Conservation (phyloP, 2,797 vertebrate genomes). For the Pogonophryne albipinna region DNA sequence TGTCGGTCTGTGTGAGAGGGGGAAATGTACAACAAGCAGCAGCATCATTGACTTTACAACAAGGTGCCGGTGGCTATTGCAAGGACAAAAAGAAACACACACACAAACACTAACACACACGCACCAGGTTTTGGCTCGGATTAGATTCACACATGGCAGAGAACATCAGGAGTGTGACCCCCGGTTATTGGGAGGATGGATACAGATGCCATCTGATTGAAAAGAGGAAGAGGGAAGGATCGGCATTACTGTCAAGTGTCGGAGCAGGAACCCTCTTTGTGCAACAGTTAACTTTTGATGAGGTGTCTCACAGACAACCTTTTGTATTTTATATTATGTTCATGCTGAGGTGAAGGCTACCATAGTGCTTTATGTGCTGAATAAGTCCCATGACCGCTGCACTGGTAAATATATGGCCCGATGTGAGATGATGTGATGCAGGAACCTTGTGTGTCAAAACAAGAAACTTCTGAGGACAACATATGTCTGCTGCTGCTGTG, state of each 20-base stretch:
- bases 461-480: neutral
- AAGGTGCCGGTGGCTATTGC: conserved; percentile 60
- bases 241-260: conserved; percentile 22
- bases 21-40: conserved; percentile 52
- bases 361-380: conserved; percentile 24
- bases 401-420: conserved; percentile 4
- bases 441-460: conserved; percentile 5
- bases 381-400: conserved; percentile 22
- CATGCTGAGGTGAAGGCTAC: conserved; percentile 39
- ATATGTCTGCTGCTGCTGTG: neutral
- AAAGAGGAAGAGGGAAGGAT: conserved; percentile 43
- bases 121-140: conserved; percentile 41
- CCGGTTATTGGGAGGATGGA: conserved; percentile 47
- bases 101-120: conserved; percentile 1
- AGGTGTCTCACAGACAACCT: conserved; percentile 20
- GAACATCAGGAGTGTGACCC: conserved; percentile 43
- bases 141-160: conserved; percentile 66
- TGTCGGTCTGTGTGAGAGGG: conserved; percentile 35
- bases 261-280: conserved; percentile 31
- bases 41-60: conserved; percentile 68
- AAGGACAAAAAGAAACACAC: conserved; percentile 34
- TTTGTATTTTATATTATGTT: conserved; percentile 17
- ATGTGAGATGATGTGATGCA: neutral
- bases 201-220: conserved; percentile 52
- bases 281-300: conserved; percentile 4